Base-by-base conservation (phyloP, 2,113 vertebrate genomes). In the Hippocampus zosterae region DNA sequence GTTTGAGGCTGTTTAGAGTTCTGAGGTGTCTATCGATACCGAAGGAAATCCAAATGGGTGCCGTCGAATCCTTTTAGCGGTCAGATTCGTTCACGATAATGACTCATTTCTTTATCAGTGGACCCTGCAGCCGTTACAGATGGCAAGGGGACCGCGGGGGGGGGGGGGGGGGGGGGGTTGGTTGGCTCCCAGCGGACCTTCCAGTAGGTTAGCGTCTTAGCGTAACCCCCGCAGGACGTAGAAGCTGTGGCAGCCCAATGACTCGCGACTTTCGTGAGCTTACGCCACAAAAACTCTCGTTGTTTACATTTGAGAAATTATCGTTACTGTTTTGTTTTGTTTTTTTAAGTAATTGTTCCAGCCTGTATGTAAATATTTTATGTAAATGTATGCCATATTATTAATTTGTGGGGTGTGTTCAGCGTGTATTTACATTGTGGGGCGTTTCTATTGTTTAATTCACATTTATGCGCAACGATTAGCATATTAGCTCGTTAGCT, bases 61-160 rank as follows among this genome's bases (percentile, higher is more conserved):
- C 42, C 76, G 76, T 84, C 81, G 78, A 87, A 89, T 86, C 85
- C 86, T 85, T 85, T 88, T 88, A 84, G 80, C 74, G 82, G 77
- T 77, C 81, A 85, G 85, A 87, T 83, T 87, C 83, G 77, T 62
- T 82, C 61, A 73, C 85, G 85, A 86, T 88, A 84, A 84, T 87
- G 82, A 86, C 80, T 64, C 9, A 42, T 84, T 80, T 81, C 71
- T 87, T 86, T 84, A 88, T 88, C 87, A 48, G 71, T 12, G 42
- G 42, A 68, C 67, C 67, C 74, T 69, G 65, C 67, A 75, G 74
- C 61, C 76, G 33, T 85, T 82, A 86, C 73, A 71, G 77, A 87
- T 73, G 78, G 57, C 68, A 19, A 55, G 21, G 52, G 8, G 7
- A 71, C 71, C 18, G 52, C 25, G 68, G 71, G 64, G 75, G 52